A percentile compares a stretch with the other conserved stretches of the same genome.
Conservation (phyloP, 2,797 vertebrate species). For the Sebastolobus alascanus region DNA sequence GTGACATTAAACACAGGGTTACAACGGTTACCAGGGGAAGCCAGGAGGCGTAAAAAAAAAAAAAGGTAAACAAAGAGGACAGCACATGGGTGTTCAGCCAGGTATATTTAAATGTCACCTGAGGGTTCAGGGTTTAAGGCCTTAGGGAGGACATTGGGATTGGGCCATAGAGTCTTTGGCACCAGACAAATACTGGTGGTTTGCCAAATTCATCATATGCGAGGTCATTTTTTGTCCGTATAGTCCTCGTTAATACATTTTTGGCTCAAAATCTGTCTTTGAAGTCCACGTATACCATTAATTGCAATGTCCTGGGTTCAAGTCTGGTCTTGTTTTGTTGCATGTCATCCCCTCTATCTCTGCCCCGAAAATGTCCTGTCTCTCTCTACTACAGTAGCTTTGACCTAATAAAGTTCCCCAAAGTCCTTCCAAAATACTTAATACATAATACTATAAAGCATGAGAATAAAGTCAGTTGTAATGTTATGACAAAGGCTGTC, state of each 20-base stretch:
- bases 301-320: neutral
- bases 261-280: neutral
- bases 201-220: constrained; percentile 10
- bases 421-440: neutral
- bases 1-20: neutral
- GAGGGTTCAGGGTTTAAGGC: too few relatives aligned
- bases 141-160: too few relatives aligned
- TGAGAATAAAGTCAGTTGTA: neutral
- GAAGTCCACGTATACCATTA: neutral
- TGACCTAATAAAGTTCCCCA: neutral
- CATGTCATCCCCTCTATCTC: too few relatives aligned
- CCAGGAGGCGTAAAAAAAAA: neutral
- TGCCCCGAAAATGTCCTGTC: neutral
- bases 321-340: neutral
- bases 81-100: too few relatives aligned
- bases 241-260: neutral
- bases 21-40: neutral
- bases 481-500: neutral
- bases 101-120: too few relatives aligned
- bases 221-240: neutral
- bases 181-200: neutral
- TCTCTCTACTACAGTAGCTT: neutral
- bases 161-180: neutral
- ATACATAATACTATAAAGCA: neutral
- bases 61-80: too few relatives aligned